Conservation (phyloP, 1,140 invertebrate species). For the roundworm (Caenorhabditis elegans) region WBcel235 BX284605.5:1479501-1480000, state of each 20-base stretch:
- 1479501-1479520: neutral
- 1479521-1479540: neutral
- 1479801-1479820: neutral
- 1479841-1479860: too few relatives aligned
- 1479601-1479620: neutral
- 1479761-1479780: neutral
- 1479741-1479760: neutral
- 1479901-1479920: too few relatives aligned
- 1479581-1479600: neutral
- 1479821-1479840: too few relatives aligned
- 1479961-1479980: too few relatives aligned
- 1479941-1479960: too few relatives aligned
- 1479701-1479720: slow-evolving; percentile 7
- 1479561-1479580: neutral
- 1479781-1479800: neutral
- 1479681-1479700: neutral
- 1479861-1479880: neutral
- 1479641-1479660: neutral
- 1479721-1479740: neutral
- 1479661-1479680: neutral
- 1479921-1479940: too few relatives aligned
- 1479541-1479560: too few relatives aligned
- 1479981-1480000: too few relatives aligned
- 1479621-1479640: neutral
- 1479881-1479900: too few relatives aligned